Conservation (phyloP, 1,140 invertebrate genomes). For the Euwallacea similis region DNA sequence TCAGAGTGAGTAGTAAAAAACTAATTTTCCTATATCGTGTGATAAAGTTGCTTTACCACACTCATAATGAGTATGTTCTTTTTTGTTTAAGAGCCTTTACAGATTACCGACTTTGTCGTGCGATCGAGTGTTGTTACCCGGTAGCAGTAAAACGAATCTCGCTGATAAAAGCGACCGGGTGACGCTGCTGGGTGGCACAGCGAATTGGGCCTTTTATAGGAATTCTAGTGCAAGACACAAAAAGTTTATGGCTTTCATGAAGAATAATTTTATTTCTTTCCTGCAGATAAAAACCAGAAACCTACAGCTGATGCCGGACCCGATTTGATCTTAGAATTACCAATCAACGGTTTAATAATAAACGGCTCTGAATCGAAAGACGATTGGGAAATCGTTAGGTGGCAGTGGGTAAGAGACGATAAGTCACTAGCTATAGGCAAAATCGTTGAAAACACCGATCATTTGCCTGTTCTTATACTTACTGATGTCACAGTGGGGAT, state of each 20-base stretch:
- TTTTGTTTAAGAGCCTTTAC: background rate
- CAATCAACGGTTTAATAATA: constrained; percentile 73
- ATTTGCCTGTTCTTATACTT: constrained; percentile 76
- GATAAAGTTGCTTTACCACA: background rate
- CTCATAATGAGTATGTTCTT: background rate
- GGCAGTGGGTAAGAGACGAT: constrained; percentile 80
- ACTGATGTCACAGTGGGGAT: constrained; percentile 82
- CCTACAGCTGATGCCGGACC: constrained; percentile 87
- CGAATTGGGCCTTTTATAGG: too few species aligned
- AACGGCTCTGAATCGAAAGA: constrained; percentile 87
- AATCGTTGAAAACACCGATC: constrained; percentile 73
- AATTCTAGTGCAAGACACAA: too few species aligned
- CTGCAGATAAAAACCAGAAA: constrained; percentile 80
- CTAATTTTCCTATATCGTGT: background rate
- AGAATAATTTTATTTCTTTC: background rate
- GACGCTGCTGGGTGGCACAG: too few species aligned
- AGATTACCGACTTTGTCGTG: too few species aligned
- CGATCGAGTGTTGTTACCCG: too few species aligned
- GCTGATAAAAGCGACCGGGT: too few species aligned
- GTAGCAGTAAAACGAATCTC: too few species aligned
- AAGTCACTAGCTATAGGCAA: constrained; percentile 82
- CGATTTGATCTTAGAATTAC: constrained; percentile 76
- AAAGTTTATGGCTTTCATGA: background rate
- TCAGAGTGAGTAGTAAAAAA: constrained; percentile 71
- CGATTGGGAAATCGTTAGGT: constrained; percentile 83